Conservation (phyloP, 2,797 vertebrate genomes). For the Spea hammondii region DNA sequence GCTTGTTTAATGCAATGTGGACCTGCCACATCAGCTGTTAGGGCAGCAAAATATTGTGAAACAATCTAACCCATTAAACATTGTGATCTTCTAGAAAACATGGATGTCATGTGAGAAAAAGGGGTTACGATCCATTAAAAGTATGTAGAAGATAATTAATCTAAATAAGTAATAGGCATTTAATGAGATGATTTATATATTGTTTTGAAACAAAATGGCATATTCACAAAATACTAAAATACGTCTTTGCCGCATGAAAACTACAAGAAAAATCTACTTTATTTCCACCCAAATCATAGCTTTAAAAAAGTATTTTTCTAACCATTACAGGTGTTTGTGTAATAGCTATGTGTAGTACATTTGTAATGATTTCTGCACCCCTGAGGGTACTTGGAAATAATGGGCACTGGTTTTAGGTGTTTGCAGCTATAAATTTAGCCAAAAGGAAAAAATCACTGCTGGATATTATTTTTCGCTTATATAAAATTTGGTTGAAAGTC, state of each 20-base stretch:
- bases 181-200: no score
- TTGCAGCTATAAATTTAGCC: conserved; percentile 32
- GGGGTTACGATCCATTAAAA: no score
- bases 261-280: conserved; percentile 3
- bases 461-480: conserved; percentile 39
- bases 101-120: no score
- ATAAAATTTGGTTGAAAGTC: conserved; percentile 20
- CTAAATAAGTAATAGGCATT: no score
- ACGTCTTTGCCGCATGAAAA: neutral
- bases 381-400: conserved; percentile 38
- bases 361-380: conserved; percentile 33
- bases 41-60: no score
- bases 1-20: no score
- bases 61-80: no score
- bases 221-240: no score
- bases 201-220: no score
- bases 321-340: conserved; percentile 15
- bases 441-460: conserved; percentile 27
- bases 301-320: conserved; percentile 7
- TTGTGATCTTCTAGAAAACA: no score
- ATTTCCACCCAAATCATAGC: conserved; percentile 9
- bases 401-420: conserved; percentile 33
- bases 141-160: no score
- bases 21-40: no score
- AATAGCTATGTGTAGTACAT: conserved; percentile 28